phyloP scores from a whole-genome alignment of 2,113 vertebrate genomes.

The Pontoporia blainvillei region DNA sequence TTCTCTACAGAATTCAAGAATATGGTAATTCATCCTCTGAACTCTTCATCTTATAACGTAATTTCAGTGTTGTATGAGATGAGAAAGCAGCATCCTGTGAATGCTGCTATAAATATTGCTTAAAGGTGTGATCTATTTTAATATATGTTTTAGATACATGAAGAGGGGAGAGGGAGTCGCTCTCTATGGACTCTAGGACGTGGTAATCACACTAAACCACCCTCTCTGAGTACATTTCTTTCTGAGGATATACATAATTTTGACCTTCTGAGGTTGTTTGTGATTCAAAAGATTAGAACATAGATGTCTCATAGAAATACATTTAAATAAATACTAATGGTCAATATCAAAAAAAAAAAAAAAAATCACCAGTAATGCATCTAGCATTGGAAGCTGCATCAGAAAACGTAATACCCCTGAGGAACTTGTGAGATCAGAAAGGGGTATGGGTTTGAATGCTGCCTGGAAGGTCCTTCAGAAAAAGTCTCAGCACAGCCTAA shows the following conservation, averaged over 20 bases:
- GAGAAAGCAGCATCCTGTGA: background rate
- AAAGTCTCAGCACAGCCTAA: too few relatives aligned
- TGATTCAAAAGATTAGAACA: background rate
- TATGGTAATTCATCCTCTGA: background rate
- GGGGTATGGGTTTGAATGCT: background rate
- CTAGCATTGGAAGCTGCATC: background rate
- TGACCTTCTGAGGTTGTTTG: background rate
- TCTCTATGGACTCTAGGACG: background rate
- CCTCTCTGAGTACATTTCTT: accelerated
- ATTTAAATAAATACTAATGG: background rate
- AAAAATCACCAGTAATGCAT: background rate
- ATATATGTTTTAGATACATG: background rate
- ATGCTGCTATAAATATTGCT: background rate
- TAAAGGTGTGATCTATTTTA: background rate
- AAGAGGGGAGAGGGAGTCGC: background rate
- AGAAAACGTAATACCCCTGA: background rate
- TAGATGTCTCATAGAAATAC: background rate
- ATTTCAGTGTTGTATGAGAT: background rate
- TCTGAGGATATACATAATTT: background rate
- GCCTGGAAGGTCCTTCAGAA: accelerated
- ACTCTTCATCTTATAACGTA: background rate
- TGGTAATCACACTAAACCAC: background rate
- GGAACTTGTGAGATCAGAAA: background rate
- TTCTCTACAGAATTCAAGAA: background rate
- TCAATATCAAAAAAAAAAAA: background rate